phyloP scores from a whole-genome alignment of 2,113 vertebrate species.

The Rhagologus leucostigma region DNA sequence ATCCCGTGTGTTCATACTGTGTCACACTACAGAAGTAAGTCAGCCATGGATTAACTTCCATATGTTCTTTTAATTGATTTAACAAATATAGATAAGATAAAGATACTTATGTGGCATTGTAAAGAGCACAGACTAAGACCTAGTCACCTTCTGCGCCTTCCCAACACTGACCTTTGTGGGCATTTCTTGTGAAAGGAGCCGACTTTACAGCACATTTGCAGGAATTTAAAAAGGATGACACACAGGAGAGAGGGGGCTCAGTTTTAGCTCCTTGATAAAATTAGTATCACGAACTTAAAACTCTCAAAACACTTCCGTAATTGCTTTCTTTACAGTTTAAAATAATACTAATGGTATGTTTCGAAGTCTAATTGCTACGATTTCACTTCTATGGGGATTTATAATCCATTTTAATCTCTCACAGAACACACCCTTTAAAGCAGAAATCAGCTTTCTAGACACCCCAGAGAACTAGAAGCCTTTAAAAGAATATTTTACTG shows the following conservation, averaged over 20 bases:
- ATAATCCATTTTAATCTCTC: constrained; percentile 6
- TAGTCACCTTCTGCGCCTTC: background rate
- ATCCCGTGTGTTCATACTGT: background rate
- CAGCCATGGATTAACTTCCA: constrained; percentile 57
- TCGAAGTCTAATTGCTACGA: background rate
- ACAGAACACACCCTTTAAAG: background rate
- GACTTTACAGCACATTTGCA: background rate
- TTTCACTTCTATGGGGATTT: background rate
- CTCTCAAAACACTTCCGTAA: background rate
- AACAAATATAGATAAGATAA: constrained; percentile 36
- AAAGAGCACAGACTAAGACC: background rate
- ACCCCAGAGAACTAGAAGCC: background rate
- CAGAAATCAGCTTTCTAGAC: background rate
- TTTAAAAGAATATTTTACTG: background rate
- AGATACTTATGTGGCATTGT: background rate
- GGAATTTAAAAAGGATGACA: background rate
- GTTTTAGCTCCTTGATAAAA: background rate
- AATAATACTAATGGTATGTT: background rate
- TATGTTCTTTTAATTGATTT: constrained; percentile 46
- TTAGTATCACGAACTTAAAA: background rate
- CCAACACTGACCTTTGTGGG: background rate
- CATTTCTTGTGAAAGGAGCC: background rate
- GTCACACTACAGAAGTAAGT: constrained; percentile 13
- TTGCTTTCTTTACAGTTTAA: background rate
- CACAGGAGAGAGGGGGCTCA: background rate